Evolutionary conservation across 2,113 vertebrate species (phyloP).

Genomic region (Perognathus longimembris): DNA sequence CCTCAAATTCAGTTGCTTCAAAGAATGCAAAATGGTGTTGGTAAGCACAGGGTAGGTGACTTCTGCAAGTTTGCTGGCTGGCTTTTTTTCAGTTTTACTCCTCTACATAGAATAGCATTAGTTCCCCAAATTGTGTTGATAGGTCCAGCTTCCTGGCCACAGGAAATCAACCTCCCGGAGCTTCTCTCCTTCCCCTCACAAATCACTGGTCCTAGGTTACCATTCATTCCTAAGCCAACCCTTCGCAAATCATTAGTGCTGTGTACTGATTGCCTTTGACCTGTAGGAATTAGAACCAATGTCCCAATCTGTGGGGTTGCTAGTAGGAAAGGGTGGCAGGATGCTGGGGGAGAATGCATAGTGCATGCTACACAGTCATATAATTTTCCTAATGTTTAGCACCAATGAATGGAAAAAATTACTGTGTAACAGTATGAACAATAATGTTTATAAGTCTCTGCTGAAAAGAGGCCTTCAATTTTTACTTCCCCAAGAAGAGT

Average conservation of each 20-base stretch:
- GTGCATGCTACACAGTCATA: neutral
- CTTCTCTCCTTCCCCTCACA: neutral
- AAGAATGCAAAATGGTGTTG: neutral
- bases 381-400: neutral
- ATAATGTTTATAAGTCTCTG: neutral
- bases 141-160: neutral
- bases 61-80: too few species aligned
- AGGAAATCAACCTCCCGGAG: neutral
- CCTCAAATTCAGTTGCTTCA: neutral
- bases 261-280: neutral
- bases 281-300: too few species aligned
- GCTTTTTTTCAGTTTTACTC: neutral
- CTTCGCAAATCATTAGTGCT: neutral
- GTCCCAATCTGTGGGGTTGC: neutral
- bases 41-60: rapidly evolving
- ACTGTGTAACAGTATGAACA: neutral
- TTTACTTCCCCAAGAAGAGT: neutral
- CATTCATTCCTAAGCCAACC: neutral
- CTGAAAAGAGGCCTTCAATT: neutral
- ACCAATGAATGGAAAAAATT: neutral
- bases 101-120: neutral
- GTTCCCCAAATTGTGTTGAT: neutral
- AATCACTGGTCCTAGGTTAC: neutral
- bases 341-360: neutral
- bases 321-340: neutral